Evolutionary conservation across 2,797 vertebrate species (phyloP), one percentile per base, ranked within the genome.

Genomic region (Pipistrellus kuhlii): DNA sequence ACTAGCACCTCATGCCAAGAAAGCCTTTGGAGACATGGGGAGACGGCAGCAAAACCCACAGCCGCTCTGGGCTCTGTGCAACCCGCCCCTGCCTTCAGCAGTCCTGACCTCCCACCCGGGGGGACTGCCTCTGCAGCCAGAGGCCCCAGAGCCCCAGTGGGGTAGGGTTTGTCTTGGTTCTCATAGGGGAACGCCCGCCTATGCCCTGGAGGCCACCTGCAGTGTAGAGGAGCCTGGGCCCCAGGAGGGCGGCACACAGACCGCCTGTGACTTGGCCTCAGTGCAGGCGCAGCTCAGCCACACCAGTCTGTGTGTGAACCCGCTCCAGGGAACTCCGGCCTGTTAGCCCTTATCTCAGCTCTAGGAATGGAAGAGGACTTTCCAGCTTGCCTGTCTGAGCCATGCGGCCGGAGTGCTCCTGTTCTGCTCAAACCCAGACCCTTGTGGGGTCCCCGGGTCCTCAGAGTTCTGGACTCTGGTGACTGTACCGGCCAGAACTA

Each of bases 121-220:
- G 83, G 66, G 48, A 53, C 3, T 25, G 53, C 59, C 66, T 92
- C 38, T 46, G 82, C 8, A n/a, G 55, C 69, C 12, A 82, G 3
- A 46, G 30, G 86, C 38, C 71, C n/a, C 25, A 84, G 4, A 0
- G 4, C 38, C 71, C n/a, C 25, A 84, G 4, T 0, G 4, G 81
- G 83, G 86, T 81, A 25, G 57, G 35, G 69, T 71, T 62, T 88
- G 81, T 38, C 84, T 91, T 88, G 69, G 73, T 72, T 77, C 69
- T 96, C 81, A 82, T 69, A 35, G 51, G 86, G 89, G 3, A 0
- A 55, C 66, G 81, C 75, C 84, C 77, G 78, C 91, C 81, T 78
- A 59, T 69, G 64, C 35, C 71, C 57, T 38, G 76, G 77, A 95
- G 87, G 93, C 94, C 87, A 89, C 94, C 87, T 97, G 93, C 35